phyloP scores from a whole-genome alignment of 2,113 vertebrate species.

The Danio rerio region GRCz12tu NC_133179.1:12689001-12689500 shows the following conservation, averaged over 20 bases:
- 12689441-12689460: not conserved
- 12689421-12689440: conserved; percentile 10
- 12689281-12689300: conserved; percentile 16
- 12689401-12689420: conserved; percentile 9
- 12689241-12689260: conserved; percentile 36
- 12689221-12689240: conserved; percentile 56
- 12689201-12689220: conserved; percentile 42
- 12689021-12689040: conserved; percentile 35
- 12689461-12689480: not conserved
- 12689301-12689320: conserved; percentile 13
- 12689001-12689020: not conserved
- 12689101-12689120: not conserved
- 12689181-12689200: too few relatives aligned
- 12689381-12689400: not conserved
- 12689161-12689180: conserved; percentile 31
- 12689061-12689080: conserved; percentile 39
- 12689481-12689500: conserved; percentile 2
- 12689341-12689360: not conserved
- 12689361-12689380: not conserved
- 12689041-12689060: conserved; percentile 47
- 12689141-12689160: conserved; percentile 34
- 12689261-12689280: conserved; percentile 6
- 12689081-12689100: not conserved
- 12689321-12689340: conserved; percentile 11
- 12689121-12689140: conserved; percentile 1